phyloP scores from a whole-genome alignment of 1,140 invertebrate species.

The Rhopalosiphum padi region DNA sequence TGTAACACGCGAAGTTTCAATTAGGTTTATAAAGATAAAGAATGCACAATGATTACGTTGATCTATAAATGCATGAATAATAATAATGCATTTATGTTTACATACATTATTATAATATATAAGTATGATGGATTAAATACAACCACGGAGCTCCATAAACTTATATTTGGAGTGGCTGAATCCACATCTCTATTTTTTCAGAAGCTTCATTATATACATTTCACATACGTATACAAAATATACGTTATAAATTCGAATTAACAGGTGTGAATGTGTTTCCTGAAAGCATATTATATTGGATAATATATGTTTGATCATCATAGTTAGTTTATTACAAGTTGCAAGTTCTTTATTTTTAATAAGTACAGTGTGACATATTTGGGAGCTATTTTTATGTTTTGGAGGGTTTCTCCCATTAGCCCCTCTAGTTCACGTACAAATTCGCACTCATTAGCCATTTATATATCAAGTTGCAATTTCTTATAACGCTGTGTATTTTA shows the following conservation, averaged over 20 bases:
- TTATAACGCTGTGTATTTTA: no score
- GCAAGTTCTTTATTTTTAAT: no score
- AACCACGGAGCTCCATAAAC: not conserved
- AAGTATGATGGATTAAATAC: not conserved
- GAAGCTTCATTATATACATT: not conserved
- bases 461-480: no score
- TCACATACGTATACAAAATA: not conserved
- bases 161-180: not conserved
- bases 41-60: not conserved
- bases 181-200: not conserved
- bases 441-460: no score
- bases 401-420: no score
- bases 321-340: no score
- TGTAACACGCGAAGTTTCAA: not conserved
- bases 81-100: not conserved
- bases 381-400: no score
- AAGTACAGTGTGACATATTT: no score
- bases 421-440: no score
- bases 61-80: not conserved
- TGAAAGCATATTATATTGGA: no score
- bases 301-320: no score
- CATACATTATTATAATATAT: not conserved
- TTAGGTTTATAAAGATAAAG: not conserved
- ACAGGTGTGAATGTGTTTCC: not conserved
- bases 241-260: not conserved